A percentile compares a stretch with the other conserved stretches of the same genome.
phyloP scores from a whole-genome alignment of 1,140 invertebrate genomes.

The Hyles euphorbiae region DNA sequence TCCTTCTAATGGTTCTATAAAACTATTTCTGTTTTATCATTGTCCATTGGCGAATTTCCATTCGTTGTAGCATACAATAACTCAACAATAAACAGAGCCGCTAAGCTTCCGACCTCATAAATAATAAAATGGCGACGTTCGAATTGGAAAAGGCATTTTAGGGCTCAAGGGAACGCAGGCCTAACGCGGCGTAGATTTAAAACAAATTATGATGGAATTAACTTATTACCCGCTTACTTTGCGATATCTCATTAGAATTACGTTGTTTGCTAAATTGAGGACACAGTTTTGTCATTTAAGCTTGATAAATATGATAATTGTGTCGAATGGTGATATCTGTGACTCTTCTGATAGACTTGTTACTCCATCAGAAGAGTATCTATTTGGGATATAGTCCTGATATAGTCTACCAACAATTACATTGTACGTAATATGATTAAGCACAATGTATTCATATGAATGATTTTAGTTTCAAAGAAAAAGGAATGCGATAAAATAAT shows the following conservation, averaged over 20 bases:
- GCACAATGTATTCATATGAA: too few species aligned
- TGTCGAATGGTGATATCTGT: too few species aligned
- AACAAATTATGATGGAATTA: conserved; percentile 40
- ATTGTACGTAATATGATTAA: too few species aligned
- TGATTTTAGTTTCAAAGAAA: too few species aligned
- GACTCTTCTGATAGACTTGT: too few species aligned
- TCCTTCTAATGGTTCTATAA: neutral
- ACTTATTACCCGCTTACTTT: conserved; percentile 4
- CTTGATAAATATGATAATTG: too few species aligned
- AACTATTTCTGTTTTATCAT: neutral
- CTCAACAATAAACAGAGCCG: conserved; percentile 25
- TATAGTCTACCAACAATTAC: too few species aligned
- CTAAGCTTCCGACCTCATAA: conserved; percentile 44
- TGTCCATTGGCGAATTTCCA: neutral
- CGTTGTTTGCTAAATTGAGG: too few species aligned
- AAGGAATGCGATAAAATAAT: too few species aligned
- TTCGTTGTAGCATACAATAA: neutral
- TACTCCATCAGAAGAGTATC: too few species aligned
- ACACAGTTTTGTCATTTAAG: too few species aligned
- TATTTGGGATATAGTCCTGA: too few species aligned
- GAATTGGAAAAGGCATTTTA: conserved; percentile 49
- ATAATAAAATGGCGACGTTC: conserved; percentile 58
- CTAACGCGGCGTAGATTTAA: conserved; percentile 25
- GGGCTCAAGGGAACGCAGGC: conserved; percentile 13
- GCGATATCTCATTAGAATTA: neutral